Base-by-base conservation (phyloP, 2,888 invertebrate genomes). In the Yponomeuta evonymella region DNA sequence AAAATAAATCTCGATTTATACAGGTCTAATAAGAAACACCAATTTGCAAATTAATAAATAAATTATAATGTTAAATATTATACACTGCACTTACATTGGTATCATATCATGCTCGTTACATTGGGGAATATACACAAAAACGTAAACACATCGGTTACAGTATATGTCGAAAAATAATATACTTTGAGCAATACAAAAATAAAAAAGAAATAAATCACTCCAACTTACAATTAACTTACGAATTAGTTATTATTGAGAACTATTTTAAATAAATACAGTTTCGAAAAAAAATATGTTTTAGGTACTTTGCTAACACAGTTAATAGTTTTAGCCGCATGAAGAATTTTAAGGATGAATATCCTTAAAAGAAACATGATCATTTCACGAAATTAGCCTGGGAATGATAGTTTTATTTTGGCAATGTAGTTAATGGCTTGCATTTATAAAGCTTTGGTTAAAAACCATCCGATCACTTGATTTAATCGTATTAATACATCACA, bases 41-140 rank as follows among this genome's bases (percentile, higher is more conserved):
- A 75, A 70, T 58, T 77, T 76, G 90, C 91, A 92, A 92, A 92
- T 91, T 86, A 92, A 92, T 92, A 92, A 92, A 92, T 92, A 92
- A 92, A 92, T 92, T 90, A 90, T 91, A 88, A 81, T 89, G 88
- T 90, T 90, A 86, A 88, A 90, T 90, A 90, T 89, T 83, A 89
- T 88, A 89, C 88, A 90, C 89, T 88, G 89, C 90, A 86, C 89
- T 87, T 89, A 90, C 85, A 89, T 83, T 84, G 81, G 82, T 83
- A 87, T 83, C 82, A 81, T 84, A 84, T 83, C 79, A 85, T 87
- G 87, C 83, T 86, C 87, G 85, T 85, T 90, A 88, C 85, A 87
- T 83, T 84, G 81, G 85, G 86, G 81, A 87, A 81, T 87, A 88
- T 87, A 90, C 88, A 89, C 83, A 81, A 86, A 89, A 87, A 87